Base-by-base conservation (phyloP, 2,888 invertebrate species). In the Mimumesa dahlbomi region DNA sequence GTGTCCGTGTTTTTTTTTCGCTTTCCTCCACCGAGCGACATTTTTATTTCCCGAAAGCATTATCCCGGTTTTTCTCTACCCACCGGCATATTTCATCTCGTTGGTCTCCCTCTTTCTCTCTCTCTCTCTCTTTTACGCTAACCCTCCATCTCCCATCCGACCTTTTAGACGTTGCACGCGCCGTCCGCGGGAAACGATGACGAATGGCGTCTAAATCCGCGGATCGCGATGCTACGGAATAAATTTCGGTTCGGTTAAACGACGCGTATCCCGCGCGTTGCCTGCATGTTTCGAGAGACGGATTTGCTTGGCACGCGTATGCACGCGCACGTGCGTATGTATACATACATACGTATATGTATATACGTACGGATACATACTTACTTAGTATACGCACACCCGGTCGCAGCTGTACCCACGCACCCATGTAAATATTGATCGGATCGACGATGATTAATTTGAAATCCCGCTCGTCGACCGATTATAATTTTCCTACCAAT, bases 1-100 rank as follows among this genome's bases (percentile, higher is more conserved):
- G n/a, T n/a, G n/a, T n/a, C n/a, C n/a, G n/a, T n/a, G n/a, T n/a
- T n/a, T n/a, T n/a, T n/a, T n/a, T n/a, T n/a, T n/a, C n/a, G n/a
- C n/a, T n/a, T n/a, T n/a, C n/a, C n/a, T 52, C 19, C 43, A 31
- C 34, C 53, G 52, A 77, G 61, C 77, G 75, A 75, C 77, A 73
- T 69, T 75, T 77, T 77, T 77, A 77, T 77, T 77, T 67, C 73
- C 54, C 36, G 7, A 56, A 36, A 63, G 74, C 58, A 71, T 78
- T 78, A 78, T 67, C 69, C 63, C 57, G 45, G 59, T 63, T 64
- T 59, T 61, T 45, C 64, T 57, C 42, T 53, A 36, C 18, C 16
- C 52, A 40, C 25, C 45, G 50, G 18, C 62, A 65, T 57, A 67
- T 67, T 65, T 42, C 58, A 61, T 65, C 38, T 29, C 45, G 25